Base-by-base conservation (phyloP, 1,140 invertebrate genomes). In the Cotesia chilonis region DNA sequence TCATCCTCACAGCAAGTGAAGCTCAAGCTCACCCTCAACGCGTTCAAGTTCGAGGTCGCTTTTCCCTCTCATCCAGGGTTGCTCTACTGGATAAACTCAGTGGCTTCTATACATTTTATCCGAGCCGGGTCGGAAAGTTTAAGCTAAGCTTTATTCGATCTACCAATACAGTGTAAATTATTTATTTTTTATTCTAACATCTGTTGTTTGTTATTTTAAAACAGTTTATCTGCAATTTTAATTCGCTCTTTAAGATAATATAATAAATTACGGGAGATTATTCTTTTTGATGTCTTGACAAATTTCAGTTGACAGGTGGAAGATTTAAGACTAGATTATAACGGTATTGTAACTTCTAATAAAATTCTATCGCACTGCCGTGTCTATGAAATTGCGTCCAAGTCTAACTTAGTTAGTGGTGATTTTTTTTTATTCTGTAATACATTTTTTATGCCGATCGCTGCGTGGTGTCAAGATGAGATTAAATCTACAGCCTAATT, bases 1-100 rank as follows among this genome's bases (percentile, higher is more conserved):
- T 71, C 68, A 47, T 7, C 41, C 41, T 47, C 41, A 47, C 41
- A 28, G 28, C 28, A 28, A 17, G 17, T 17, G 17, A 17, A 17
- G 17, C 17, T 17, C 17, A 17, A 28, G 6, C 7, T 47, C 41
- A 47, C 10, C 41, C 41, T 9, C 41, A 10, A 7, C 35, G 71
- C 72, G 75, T 83, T 78, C 72, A 83, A 84, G 83, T 84, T 84
- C 82, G 82, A 83, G 82, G 83, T 76, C 80, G 80, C 35, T 54
- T 54, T 63, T 61, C 52, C 20, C 52, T 68, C 41, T 37, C 60
- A 20, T 35, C 47, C 35, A 59, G 68, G 20, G 52, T 64, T 65
- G 41, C 41, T 51, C 36, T 37, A 52, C 60, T 41, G 28, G 41
- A n/a, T 52, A 17, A 36, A 38, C 28, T 7, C 17, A 68, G 41